Conservation (phyloP, 1,140 invertebrate species). For the Idris sp. region DNA sequence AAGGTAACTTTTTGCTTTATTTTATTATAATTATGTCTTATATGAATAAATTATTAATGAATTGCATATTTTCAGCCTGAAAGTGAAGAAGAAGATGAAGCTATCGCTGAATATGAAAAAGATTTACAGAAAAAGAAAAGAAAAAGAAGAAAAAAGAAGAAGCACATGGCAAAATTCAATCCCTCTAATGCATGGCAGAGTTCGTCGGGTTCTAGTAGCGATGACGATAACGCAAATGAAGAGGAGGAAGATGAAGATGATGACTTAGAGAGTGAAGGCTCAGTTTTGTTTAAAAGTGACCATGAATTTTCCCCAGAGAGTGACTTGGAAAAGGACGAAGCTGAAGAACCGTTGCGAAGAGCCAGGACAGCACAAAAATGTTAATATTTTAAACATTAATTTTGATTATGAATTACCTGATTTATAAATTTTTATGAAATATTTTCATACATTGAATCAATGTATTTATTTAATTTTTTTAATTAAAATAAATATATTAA, state of each 20-base stretch:
- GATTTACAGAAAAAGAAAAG: slow-evolving; percentile 79
- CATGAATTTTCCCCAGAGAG: slow-evolving; percentile 93
- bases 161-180: slow-evolving; percentile 79
- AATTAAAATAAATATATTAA: too few species aligned
- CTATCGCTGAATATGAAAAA: slow-evolving; percentile 70
- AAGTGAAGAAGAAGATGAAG: slow-evolving; percentile 73
- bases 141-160: slow-evolving; percentile 81
- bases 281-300: slow-evolving; percentile 87
- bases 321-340: slow-evolving; percentile 81
- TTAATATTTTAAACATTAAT: slow-evolving; percentile 65
- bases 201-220: slow-evolving; percentile 82
- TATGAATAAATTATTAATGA: slow-evolving; percentile 1
- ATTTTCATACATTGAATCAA: too few species aligned
- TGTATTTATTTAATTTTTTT: too few species aligned
- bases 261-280: slow-evolving; percentile 81
- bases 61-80: slow-evolving; percentile 50
- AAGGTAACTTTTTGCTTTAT: too few species aligned
- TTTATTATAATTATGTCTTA: slow-evolving; percentile 3
- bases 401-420: too few species aligned
- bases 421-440: too few species aligned
- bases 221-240: slow-evolving; percentile 81
- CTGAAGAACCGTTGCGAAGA: slow-evolving; percentile 80
- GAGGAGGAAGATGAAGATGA: slow-evolving; percentile 83
- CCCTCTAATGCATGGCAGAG: slow-evolving; percentile 84
- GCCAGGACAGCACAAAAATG: slow-evolving; percentile 84